Evolutionary conservation across 2,797 vertebrate species (phyloP), one percentile per base, ranked within the genome.

Genomic region (Parauchenoglanis ngamensis): DNA sequence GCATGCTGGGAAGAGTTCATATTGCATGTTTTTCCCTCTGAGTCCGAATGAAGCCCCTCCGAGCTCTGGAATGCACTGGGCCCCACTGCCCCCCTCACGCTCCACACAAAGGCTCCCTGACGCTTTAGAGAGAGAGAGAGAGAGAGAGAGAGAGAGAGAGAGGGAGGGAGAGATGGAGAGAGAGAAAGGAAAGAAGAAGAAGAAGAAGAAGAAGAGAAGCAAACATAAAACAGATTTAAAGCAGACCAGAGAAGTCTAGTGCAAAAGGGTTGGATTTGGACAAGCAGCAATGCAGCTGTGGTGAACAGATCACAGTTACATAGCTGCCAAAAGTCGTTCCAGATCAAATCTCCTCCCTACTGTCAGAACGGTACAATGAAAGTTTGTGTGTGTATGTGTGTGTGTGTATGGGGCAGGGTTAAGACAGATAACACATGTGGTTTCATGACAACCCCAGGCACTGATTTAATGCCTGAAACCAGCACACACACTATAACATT

Each of bases 21-120:
- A 83, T 46, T 54, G 67, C 88, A 95, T 92, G 89, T 84, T 83
- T 89, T 84, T 91, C 88, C 82, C 91, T 94, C 94, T 86, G 93
- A 94, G 92, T 95, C 73, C 61, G 89, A 92, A 85, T 89, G 82
- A 81, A 92, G 90, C 92, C 92, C 94, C 85, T 80, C 87, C 87
- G 92, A 13, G 19, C 89, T 93, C 61, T 46, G 92, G 94, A 94
- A 94, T 89, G 90, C 91, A 87, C 89, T 79, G 89, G 94, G 92
- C 94, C 87, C 92, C 87, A 56, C 79, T 15, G 92, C 92, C 91
- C 94, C 95, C 93, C 94, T 95, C 93, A 95, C 91, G 84, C 79
- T 93, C 90, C 94, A 94, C 91, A 94, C 91, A 93, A 95, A 95
- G 90, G 91, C 90, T 94, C 95, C 94, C 52, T 94, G 93, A 92